phyloP scores from a whole-genome alignment of 2,888 invertebrate genomes.

The Drosophila nigricruria region DNA sequence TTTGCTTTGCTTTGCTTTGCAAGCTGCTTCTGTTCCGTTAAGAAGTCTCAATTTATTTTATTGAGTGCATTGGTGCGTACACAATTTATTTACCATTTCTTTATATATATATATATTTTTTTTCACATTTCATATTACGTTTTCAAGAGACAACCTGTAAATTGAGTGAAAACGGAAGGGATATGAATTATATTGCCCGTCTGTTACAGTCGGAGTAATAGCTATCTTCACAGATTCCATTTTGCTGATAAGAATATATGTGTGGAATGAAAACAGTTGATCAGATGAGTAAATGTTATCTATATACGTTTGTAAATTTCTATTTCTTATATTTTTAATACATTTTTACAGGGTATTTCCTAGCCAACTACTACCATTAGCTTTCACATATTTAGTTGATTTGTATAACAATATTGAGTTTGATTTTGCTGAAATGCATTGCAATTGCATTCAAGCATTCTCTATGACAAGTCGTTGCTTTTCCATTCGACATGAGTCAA shows the following conservation, averaged over 20 bases:
- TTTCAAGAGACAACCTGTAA: background rate
- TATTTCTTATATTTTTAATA: background rate
- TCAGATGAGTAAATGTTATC: background rate
- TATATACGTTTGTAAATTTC: background rate
- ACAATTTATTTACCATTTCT: conserved; percentile 65
- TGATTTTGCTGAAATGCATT: conserved; percentile 25
- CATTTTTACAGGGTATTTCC: background rate
- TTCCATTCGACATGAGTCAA: conserved; percentile 29
- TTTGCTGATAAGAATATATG: background rate
- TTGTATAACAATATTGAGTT: conserved; percentile 18
- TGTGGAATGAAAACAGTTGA: background rate
- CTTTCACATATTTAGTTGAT: background rate
- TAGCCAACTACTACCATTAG: background rate
- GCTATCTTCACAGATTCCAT: too few relatives aligned
- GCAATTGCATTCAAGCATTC: conserved; percentile 29
- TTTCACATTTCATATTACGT: conserved; percentile 12
- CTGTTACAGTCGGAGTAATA: background rate
- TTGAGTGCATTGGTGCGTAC: conserved; percentile 63
- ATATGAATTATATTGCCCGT: background rate
- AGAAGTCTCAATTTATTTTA: conserved; percentile 70
- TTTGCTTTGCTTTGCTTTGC: conserved; percentile 24
- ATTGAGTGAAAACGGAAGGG: background rate
- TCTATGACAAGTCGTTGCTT: conserved; percentile 3
- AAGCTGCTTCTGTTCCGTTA: conserved; percentile 48
- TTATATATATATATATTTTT: background rate